Conservation (phyloP, 2,888 invertebrate genomes). For the Tetragnatha montana region DNA sequence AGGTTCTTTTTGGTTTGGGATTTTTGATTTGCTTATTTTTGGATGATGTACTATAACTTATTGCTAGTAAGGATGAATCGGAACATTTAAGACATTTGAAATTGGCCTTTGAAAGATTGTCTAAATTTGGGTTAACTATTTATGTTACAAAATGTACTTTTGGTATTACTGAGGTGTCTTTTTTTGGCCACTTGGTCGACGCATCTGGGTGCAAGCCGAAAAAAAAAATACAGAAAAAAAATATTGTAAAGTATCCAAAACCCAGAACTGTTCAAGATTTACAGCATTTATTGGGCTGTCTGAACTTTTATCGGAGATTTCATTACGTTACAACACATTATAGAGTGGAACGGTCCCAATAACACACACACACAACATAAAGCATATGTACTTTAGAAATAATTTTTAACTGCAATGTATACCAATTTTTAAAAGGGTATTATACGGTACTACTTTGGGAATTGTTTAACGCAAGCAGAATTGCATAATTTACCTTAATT, state of each 20-base stretch:
- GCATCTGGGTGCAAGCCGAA: neutral
- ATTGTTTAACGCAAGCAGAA: no score
- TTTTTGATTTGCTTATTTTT: neutral
- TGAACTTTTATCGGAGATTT: constrained; percentile 2
- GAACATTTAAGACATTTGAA: neutral
- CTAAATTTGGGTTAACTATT: neutral
- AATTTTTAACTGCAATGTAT: no score
- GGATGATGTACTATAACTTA: neutral
- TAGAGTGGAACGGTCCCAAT: no score
- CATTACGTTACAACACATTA: no score
- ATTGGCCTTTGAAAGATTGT: neutral
- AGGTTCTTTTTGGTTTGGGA: neutral
- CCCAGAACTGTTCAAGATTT: neutral
- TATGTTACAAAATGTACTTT: neutral
- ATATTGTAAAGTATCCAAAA: neutral
- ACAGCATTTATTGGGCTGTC: neutral
- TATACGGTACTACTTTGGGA: no score
- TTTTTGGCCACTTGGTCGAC: neutral
- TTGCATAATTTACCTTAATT: no score
- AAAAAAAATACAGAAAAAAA: neutral
- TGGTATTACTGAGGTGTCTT: neutral
- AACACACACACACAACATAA: no score
- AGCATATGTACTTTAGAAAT: no score
- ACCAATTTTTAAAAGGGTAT: no score
- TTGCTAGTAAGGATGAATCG: neutral